Conservation (phyloP, 2,113 vertebrate species). For the Benitochromis conjunctus region DNA sequence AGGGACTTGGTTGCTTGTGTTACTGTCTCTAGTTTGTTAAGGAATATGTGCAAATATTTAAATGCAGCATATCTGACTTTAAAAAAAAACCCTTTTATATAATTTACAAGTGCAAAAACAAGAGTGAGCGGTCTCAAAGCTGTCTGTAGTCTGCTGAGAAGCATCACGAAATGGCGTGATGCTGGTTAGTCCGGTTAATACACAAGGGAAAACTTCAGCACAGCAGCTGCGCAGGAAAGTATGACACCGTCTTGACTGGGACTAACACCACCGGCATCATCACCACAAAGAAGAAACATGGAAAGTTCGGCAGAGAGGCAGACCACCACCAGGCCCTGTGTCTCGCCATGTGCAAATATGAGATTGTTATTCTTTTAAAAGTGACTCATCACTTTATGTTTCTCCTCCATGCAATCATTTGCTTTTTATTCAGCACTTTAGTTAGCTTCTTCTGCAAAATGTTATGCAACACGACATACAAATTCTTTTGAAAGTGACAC, state of each 20-base stretch:
- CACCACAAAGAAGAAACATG: slow-evolving; percentile 69
- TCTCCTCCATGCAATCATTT: not conserved
- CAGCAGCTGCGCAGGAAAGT: slow-evolving; percentile 68
- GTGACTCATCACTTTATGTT: slow-evolving; percentile 51
- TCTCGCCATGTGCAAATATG: slow-evolving; percentile 66
- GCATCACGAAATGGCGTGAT: slow-evolving; percentile 46
- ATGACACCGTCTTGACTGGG: slow-evolving; percentile 57
- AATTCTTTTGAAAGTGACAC: not conserved
- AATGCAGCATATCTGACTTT: not conserved
- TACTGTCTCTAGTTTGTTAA: not conserved
- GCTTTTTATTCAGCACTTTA: not conserved
- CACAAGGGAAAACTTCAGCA: slow-evolving; percentile 55
- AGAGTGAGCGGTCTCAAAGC: slow-evolving; percentile 19
- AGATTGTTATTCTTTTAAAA: slow-evolving; percentile 63
- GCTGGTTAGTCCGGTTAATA: slow-evolving; percentile 38
- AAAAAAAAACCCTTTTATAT: not conserved
- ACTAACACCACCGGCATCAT: slow-evolving; percentile 45
- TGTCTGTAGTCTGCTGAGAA: slow-evolving; percentile 55
- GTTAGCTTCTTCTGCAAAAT: not conserved
- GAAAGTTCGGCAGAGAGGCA: slow-evolving; percentile 60
- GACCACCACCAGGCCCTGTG: slow-evolving; percentile 53
- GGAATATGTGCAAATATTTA: not conserved
- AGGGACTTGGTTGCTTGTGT: too few species aligned
- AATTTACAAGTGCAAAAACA: slow-evolving; percentile 31
- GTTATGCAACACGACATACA: not conserved